Conservation (phyloP, 2,888 invertebrate genomes). For the Mimas tiliae region DNA sequence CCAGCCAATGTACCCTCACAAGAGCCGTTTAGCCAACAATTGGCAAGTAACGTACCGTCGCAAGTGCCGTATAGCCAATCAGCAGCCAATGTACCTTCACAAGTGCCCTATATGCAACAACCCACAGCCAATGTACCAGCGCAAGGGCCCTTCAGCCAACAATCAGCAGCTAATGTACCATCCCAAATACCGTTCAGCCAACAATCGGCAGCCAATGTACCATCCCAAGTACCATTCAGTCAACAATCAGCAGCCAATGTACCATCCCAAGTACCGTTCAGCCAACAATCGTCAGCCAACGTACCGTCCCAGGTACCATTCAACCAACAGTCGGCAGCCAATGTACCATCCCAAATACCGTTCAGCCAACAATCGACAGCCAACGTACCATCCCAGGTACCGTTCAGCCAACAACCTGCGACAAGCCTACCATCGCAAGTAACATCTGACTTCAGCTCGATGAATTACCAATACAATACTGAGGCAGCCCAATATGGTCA, state of each 20-base stretch:
- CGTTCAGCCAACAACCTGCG: constrained; percentile 33
- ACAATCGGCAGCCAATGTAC: neutral
- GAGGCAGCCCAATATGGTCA: constrained; percentile 50
- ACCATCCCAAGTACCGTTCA: constrained; percentile 34
- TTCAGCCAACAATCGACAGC: constrained; percentile 44
- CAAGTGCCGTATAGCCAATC: constrained; percentile 38
- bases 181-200: constrained; percentile 42
- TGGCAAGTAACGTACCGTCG: constrained; percentile 51
- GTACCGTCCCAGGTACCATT: constrained; percentile 43
- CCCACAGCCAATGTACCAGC: constrained; percentile 35
- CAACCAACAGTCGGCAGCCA: neutral
- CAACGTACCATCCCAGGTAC: constrained; percentile 55
- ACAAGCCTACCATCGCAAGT: neutral
- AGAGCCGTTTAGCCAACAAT: constrained; percentile 43
- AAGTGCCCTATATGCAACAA: constrained; percentile 41
- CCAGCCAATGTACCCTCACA: constrained; percentile 58
- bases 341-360: neutral
- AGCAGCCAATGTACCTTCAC: constrained; percentile 46
- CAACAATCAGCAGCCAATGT: constrained; percentile 18
- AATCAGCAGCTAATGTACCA: neutral
- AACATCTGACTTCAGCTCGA: constrained; percentile 55
- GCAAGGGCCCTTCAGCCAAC: constrained; percentile 46
- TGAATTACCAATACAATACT: constrained; percentile 61
- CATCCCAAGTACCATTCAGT: constrained; percentile 50
- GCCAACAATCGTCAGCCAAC: constrained; percentile 37